A percentile compares a stretch with the other conserved stretches of the same genome.
Conservation (phyloP, 2,797 vertebrate species). For the Manis crassicaudata region DNA sequence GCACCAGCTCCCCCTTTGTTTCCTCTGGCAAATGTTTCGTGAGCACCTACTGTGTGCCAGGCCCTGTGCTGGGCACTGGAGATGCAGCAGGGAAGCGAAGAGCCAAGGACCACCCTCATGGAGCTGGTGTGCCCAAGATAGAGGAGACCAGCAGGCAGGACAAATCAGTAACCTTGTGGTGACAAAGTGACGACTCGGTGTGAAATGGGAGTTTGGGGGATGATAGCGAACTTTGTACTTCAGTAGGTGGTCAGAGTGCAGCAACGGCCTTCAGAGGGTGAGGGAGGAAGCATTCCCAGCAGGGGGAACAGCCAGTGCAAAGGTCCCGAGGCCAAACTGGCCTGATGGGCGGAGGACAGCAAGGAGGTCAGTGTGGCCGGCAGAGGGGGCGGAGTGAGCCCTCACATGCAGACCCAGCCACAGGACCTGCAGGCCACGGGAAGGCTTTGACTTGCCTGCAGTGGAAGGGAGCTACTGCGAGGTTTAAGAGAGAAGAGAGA, state of each 20-base stretch:
- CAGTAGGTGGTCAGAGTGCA: background rate
- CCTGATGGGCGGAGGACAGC: background rate
- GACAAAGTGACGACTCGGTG: background rate
- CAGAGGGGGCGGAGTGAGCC: no score
- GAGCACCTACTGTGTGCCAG: fast-evolving
- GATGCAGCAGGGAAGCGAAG: background rate
- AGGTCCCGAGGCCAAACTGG: background rate
- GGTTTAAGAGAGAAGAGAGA: background rate
- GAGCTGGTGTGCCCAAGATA: no score
- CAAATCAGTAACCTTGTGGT: fast-evolving
- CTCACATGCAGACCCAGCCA: no score
- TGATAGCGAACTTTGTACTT: background rate
- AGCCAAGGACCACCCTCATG: fast-evolving
- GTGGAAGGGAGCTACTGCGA: background rate
- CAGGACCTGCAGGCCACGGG: fast-evolving
- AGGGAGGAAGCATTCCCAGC: background rate
- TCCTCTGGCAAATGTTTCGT: fast-evolving
- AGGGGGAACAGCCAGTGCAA: background rate
- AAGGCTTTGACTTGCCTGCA: background rate
- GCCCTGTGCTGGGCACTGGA: background rate
- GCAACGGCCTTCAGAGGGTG: background rate
- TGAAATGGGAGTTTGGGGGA: fast-evolving
- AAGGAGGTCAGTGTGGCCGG: fast-evolving
- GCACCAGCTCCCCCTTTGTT: background rate
- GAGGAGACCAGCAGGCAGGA: fast-evolving